Conservation (phyloP, 2,888 invertebrate species). For the Ceriagrion tenellum region DNA sequence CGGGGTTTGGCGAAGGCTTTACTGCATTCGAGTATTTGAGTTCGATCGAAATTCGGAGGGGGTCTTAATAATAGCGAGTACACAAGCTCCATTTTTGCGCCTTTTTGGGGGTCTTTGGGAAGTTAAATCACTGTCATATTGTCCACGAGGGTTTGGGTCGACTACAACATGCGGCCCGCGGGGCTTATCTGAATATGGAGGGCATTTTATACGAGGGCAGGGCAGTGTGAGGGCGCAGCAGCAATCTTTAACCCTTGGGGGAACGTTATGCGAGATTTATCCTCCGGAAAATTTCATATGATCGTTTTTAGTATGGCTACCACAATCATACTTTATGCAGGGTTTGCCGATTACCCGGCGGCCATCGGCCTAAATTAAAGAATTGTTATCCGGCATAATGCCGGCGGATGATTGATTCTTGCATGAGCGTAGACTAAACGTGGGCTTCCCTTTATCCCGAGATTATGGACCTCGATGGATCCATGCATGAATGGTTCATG, state of each 20-base stretch:
- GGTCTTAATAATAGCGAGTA: background rate
- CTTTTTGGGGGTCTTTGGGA: background rate
- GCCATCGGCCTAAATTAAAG: background rate
- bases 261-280: background rate
- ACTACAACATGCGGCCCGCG: background rate
- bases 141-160: background rate
- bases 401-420: background rate
- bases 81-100: background rate
- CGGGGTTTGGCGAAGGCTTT: background rate
- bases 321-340: background rate
- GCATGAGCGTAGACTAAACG: background rate
- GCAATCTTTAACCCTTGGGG: background rate
- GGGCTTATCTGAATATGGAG: background rate
- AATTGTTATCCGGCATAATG: background rate
- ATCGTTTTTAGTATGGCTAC: background rate
- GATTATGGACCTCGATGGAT: background rate
- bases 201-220: background rate
- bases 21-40: background rate
- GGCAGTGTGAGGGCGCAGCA: background rate
- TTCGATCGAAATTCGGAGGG: background rate
- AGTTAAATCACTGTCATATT: conserved; percentile 8
- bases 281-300: background rate
- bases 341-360: background rate
- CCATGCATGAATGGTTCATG: background rate
- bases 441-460: background rate